Base-by-base conservation (phyloP, 2,888 invertebrate genomes). In the Drosophila tanythrix region DNA sequence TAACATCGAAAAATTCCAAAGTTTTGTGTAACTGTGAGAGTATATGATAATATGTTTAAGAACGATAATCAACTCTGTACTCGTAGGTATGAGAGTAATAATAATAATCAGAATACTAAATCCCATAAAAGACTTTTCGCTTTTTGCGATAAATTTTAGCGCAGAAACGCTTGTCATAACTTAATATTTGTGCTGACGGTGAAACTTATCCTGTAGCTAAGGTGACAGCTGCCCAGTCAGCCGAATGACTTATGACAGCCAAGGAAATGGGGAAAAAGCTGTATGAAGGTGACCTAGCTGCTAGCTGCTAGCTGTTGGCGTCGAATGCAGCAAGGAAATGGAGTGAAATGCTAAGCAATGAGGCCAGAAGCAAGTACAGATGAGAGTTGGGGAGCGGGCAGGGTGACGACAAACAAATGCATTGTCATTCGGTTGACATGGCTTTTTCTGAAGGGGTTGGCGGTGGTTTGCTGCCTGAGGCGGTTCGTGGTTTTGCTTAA, bases 171-270 rank as follows among this genome's bases (percentile, higher is more conserved):
- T 55, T 52, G 48, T 11, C 27, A 35, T 36, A 29, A 29, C 52
- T 63, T 50, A 40, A 56, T 56, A 38, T 59, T 61, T 52, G 38
- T 53, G 50, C 50, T 31, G 43, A 27, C 48, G 36, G n/a, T 51
- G 38, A 35, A 60, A 56, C 27, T 48, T 52, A 46, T 33, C 51
- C 46, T 21, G 40, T 27, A 40, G 71, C 76, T 53, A 58, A 61
- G 60, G 51, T 75, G 83, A 67, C 86, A 81, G 79, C 61, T 81
- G 81, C 71, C 76, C 74, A 61, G 83, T 72, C 63, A 81, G 70
- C 61, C 74, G 56, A 74, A 74, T 81, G 83, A 79, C 81, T 81
- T 86, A 70, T 88, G 86, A 74, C 85, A 86, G 75, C 52, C 53
- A 68, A 71, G 83, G 72, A 81, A 83, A 79, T 81, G 66, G 77